phyloP scores from a whole-genome alignment of 2,888 invertebrate genomes.

The Drosophila rubida region DNA sequence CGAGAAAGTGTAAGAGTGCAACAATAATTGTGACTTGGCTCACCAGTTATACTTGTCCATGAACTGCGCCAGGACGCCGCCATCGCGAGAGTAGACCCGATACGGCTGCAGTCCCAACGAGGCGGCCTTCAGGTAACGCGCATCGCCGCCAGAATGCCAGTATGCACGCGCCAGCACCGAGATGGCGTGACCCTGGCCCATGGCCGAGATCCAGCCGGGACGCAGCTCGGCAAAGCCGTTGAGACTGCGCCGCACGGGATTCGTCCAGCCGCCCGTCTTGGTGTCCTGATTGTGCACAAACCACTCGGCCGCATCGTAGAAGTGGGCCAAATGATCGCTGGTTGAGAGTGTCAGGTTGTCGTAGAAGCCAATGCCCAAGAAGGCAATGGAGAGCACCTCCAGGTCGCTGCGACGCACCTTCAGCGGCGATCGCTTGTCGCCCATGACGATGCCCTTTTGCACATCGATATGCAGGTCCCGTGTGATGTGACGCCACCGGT shows the following conservation, averaged over 20 bases:
- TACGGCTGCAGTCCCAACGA: conserved; percentile 92
- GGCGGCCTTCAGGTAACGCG: conserved; percentile 92
- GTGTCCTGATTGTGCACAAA: conserved; percentile 94
- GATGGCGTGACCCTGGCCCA: conserved; percentile 99
- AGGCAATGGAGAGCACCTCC: conserved; percentile 88
- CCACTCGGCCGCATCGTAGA: conserved; percentile 97
- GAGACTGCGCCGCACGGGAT: conserved; percentile 92
- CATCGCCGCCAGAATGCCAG: conserved; percentile 91
- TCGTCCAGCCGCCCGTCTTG: conserved; percentile 96
- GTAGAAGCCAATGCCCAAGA: conserved; percentile 90
- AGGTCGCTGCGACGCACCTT: conserved; percentile 84
- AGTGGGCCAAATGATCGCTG: conserved; percentile 95
- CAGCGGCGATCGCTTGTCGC: conserved; percentile 73
- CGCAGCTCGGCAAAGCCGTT: conserved; percentile 91
- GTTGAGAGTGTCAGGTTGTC: conserved; percentile 92
- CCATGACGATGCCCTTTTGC: conserved; percentile 92
- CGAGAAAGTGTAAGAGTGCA: too few species aligned
- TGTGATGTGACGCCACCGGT: conserved; percentile 92
- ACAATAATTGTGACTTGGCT: conserved; percentile 75
- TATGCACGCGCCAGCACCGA: conserved; percentile 97
- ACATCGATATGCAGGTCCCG: conserved; percentile 95
- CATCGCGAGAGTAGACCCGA: conserved; percentile 89
- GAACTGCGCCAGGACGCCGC: conserved; percentile 94
- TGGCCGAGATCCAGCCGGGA: conserved; percentile 98
- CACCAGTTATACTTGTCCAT: conserved; percentile 95